phyloP scores from a whole-genome alignment of 2,888 invertebrate species.

The Embidobia sp. region DNA sequence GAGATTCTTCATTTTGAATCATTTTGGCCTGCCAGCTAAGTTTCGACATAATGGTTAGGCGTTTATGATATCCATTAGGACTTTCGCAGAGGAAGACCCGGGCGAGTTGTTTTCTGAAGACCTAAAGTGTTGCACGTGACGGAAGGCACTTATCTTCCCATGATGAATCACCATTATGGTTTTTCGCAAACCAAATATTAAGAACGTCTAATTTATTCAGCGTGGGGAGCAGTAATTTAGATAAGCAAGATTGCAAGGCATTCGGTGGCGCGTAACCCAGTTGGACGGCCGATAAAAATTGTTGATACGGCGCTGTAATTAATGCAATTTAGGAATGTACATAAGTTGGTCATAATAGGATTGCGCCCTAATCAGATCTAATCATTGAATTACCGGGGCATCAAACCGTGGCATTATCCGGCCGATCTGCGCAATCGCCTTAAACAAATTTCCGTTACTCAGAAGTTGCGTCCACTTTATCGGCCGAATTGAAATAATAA shows the following conservation, averaged over 20 bases:
- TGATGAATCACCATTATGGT: too few species aligned
- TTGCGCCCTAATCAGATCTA: background rate
- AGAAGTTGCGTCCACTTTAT: too few species aligned
- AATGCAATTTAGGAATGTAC: slow-evolving; percentile 3
- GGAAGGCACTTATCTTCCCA: background rate
- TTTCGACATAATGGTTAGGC: too few species aligned
- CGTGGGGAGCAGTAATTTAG: background rate
- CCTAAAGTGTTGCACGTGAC: background rate
- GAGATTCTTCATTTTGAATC: too few species aligned
- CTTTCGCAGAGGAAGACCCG: too few species aligned
- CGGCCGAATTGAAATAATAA: too few species aligned
- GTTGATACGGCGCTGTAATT: background rate
- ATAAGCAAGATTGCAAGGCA: slow-evolving; percentile 6
- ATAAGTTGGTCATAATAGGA: background rate
- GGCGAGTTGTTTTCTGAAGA: too few species aligned
- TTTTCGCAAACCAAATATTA: background rate
- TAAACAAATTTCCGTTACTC: too few species aligned
- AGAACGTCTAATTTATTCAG: background rate
- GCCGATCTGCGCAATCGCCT: too few species aligned
- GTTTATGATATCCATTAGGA: too few species aligned
- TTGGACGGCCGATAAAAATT: slow-evolving; percentile 4
- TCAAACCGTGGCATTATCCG: too few species aligned
- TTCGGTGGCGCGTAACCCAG: background rate
- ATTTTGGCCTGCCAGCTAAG: too few species aligned
- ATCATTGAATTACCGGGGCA: background rate